Evolutionary conservation across 2,797 vertebrate genomes (phyloP), one percentile per base, ranked within the genome.

Genomic region (Acipenser ruthenus): DNA sequence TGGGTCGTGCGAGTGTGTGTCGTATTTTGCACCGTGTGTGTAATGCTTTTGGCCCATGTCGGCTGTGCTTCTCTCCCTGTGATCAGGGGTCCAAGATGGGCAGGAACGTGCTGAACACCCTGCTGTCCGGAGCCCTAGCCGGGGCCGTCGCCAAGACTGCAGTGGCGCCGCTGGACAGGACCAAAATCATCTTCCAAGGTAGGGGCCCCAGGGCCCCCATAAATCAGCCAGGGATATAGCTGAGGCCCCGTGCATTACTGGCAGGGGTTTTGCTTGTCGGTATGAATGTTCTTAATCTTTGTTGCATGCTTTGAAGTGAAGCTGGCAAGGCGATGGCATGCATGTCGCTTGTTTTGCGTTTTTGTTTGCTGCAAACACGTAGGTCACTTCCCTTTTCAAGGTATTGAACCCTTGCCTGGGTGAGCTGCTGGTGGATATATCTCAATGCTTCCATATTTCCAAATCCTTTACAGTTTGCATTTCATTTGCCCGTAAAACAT

Each of bases 181-280:
- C 96, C 70, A 99, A 99, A 90, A 99, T 99, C 83, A 99, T 99
- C 80, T 99, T 99, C 77, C 97, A 99, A 93, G 96, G 97, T 88
- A 87, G 80, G 78, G 69, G 9, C 4, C 7, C 56, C 52, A 37
- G 23, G 23, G 23, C 23, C 23, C 23, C 23, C 23, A 23, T 37
- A 9, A 12, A 10, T 2, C 52, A 10, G 49, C 6, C 2, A 4
- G 23, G 23, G 23, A 49, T 8, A 12, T 49, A 47, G 23, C 23
- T 37, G 23, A 37, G 23, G 23, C 2, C 48, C 11, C 10, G 11
- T 6, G 10, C 4, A 37, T 56, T 6, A 18, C 7, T 66, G 8
- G 13, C 49, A 13, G 9, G 48, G 7, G 11, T 6, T n/a, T 56
- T 10, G 3, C 7, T 13, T 66, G 10, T 18, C 58, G 7, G n/a